A percentile compares a stretch with the other conserved stretches of the same genome.
These are phyloP conservation scores for Drosophila kuntzei DNA, from an alignment of 2,888 invertebrate species.

Conservation along the genomic window DNA sequence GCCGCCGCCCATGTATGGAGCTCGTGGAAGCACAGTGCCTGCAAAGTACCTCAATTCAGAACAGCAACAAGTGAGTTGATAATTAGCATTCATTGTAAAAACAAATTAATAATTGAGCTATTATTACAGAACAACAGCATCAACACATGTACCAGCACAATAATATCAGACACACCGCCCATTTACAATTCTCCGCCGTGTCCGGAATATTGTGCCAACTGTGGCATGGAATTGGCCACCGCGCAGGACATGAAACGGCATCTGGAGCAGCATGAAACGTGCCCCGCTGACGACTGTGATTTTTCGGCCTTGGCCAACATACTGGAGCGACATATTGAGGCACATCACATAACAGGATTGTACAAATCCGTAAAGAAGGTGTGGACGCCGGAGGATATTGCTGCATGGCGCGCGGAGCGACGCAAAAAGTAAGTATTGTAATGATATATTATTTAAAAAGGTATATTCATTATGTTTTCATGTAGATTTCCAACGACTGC, in stretches of 20 bases:
- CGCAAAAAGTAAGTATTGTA: conserved; percentile 87
- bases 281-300: conserved; percentile 91
- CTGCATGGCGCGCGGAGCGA: conserved; percentile 93
- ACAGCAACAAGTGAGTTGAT: conserved; percentile 33
- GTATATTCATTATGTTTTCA: background rate
- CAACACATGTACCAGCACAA: background rate
- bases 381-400: conserved; percentile 92
- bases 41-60: conserved; percentile 68
- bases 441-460: background rate
- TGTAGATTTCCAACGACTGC: conserved; percentile 89
- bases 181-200: conserved; percentile 36
- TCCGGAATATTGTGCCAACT: conserved; percentile 90
- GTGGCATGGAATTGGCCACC: conserved; percentile 90
- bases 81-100: background rate
- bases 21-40: conserved; percentile 83
- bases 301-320: conserved; percentile 86
- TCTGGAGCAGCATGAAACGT: conserved; percentile 90
- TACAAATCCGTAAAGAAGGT: conserved; percentile 91
- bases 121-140: conserved; percentile 6
- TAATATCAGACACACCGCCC: conserved; percentile 26
- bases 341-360: conserved; percentile 94
- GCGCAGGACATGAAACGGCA: conserved; percentile 89
- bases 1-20: conserved; percentile 85
- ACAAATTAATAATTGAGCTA: background rate
- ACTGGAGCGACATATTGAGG: conserved; percentile 92